These are phyloP conservation scores for Amyelois transitella DNA, from an alignment of 1,140 invertebrate species.

Conservation along the genomic window DNA sequence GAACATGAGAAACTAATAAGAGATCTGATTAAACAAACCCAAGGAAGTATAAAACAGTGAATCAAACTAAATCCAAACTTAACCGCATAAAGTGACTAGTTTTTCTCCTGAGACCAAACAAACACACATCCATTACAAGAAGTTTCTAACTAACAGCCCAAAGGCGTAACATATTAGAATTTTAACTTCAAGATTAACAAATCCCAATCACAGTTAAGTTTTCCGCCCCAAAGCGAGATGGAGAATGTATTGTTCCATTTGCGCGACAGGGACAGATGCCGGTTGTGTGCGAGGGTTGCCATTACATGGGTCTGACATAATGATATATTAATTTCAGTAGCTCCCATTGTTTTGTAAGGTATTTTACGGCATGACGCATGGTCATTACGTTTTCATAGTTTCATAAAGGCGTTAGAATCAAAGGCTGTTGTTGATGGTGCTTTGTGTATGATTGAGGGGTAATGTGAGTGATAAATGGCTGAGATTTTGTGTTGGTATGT, in stretches of 20 bases:
- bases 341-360: constrained; percentile 69
- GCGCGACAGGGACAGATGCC: constrained; percentile 23
- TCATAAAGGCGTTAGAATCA: constrained; percentile 63
- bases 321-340: constrained; percentile 75
- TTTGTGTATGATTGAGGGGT: constrained; percentile 54
- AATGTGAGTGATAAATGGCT: constrained; percentile 40
- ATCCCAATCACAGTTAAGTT: constrained; percentile 66
- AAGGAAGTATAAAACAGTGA: too few species aligned
- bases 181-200: constrained; percentile 67
- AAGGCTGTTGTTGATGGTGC: constrained; percentile 44
- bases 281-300: constrained; percentile 39
- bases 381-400: constrained; percentile 73
- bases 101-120: background rate
- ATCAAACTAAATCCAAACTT: background rate
- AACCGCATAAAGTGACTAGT: background rate
- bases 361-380: constrained; percentile 70
- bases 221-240: constrained; percentile 40
- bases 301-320: constrained; percentile 74
- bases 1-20: too few species aligned
- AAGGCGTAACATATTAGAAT: constrained; percentile 55
- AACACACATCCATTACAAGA: background rate
- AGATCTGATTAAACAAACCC: too few species aligned
- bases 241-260: constrained; percentile 3
- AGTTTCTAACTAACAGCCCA: constrained; percentile 25
- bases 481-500: too few species aligned